These are phyloP conservation scores for Iguana delicatissima DNA, from an alignment of 2,797 vertebrate genomes.

Conservation along the genomic window DNA sequence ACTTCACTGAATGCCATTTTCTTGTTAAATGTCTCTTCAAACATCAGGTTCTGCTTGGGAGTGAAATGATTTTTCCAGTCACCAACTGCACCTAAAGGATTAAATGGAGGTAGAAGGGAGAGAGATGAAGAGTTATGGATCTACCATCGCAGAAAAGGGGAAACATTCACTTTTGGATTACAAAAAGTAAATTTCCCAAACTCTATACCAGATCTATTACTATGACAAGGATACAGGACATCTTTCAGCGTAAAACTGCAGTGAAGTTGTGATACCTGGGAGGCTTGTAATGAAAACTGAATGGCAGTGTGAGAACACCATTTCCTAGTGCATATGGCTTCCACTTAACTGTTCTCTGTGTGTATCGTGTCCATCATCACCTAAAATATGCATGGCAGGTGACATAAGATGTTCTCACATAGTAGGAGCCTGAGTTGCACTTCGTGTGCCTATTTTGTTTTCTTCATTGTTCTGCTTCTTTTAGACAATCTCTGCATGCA, in stretches of 20 bases:
- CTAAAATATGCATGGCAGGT: neutral
- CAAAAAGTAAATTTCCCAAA: too few relatives aligned
- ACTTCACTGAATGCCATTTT: conserved; percentile 82
- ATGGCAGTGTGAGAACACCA: neutral
- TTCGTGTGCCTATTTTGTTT: neutral
- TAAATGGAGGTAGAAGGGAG: neutral
- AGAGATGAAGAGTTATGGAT: conserved; percentile 19
- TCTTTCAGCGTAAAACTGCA: neutral
- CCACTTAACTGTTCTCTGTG: neutral
- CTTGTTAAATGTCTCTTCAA: conserved; percentile 79
- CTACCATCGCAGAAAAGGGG: too few relatives aligned
- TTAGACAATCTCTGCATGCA: neutral
- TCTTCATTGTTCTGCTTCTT: neutral
- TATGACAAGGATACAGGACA: neutral
- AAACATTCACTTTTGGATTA: too few relatives aligned
- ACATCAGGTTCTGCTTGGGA: conserved; percentile 78
- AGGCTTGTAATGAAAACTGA: neutral
- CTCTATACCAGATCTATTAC: neutral
- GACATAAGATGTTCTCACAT: neutral
- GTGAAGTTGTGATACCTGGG: neutral
- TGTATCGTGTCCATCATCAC: neutral
- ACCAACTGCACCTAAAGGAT: conserved; percentile 76
- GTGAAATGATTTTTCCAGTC: conserved; percentile 85
- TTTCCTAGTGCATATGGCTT: neutral
- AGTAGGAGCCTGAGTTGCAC: too few relatives aligned